Percentiles rank a stretch among this genome's conserved stretches.
Conservation (phyloP, 2,797 vertebrate species). For the Premnoplex brunnescens region DNA sequence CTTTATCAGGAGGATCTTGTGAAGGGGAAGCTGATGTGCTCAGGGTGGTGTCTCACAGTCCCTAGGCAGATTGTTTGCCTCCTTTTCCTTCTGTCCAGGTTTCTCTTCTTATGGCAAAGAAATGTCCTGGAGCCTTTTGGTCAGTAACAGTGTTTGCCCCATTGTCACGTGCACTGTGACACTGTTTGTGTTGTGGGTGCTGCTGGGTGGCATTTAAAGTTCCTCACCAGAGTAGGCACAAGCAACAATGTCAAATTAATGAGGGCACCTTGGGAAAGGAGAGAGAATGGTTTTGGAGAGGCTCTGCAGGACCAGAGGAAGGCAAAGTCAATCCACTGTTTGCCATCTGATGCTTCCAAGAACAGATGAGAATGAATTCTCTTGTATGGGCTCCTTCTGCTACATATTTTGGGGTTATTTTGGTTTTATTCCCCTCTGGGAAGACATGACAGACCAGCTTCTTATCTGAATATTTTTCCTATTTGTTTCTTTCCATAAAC, state of each 20-base stretch:
- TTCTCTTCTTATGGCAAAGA: neutral
- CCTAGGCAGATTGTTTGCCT: neutral
- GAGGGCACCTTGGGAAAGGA: neutral
- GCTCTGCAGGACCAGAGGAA: neutral
- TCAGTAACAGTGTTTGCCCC: neutral
- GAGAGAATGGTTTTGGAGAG: neutral
- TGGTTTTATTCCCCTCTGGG: neutral
- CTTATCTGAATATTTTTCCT: neutral
- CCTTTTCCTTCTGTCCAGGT: neutral
- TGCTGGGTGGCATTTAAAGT: neutral
- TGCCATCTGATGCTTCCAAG: neutral
- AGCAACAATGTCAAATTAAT: neutral
- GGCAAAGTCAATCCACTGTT: neutral
- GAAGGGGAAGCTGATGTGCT: neutral
- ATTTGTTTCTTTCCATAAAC: neutral
- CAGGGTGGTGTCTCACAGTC: neutral
- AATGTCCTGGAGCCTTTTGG: neutral
- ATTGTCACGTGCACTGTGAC: neutral
- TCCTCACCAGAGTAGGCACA: accelerated
- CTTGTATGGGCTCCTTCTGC: neutral
- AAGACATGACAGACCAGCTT: neutral
- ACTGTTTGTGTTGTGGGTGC: neutral
- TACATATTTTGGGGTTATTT: neutral
- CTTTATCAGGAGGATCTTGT: neutral
- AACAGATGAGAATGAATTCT: neutral